Evolutionary conservation across 2,797 vertebrate species (phyloP), one percentile per base, ranked within the genome.

Genomic region (Aplochiton taeniatus): DNA sequence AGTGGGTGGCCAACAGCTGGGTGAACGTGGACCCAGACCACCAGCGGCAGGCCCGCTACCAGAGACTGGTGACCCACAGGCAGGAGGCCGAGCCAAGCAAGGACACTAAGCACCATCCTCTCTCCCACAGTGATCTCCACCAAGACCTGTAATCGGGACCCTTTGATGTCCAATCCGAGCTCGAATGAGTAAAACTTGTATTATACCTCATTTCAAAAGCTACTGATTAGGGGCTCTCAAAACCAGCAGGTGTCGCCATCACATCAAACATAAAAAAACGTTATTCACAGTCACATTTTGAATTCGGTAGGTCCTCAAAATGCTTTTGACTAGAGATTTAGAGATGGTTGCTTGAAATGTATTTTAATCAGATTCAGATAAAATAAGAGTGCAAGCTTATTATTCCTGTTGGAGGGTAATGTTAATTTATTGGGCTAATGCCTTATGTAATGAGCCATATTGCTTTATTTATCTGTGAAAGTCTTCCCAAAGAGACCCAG

Each of bases 1-100:
- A 97, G 79, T 99, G 97, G 97, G 92, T 96, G 1, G 96, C 96
- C 76, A 95, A 94, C 89, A 96, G 95, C 87, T 98, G 97, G 96
- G 94, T 98, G 78, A 98, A 99, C 0, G 94, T 99, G 59, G 96
- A 98, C 77, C 96, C 96, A 43, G 95, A 96, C 78, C 87, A 91
- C 62, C 83, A 86, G 61, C 92, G 94, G 45, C 97, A 99, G 89
- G 92, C 91, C 58, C 92, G 87, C 65, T 98, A 95, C 90, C 96
- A 97, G 89, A 94, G 93, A 83, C 81, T 91, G 64, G 83, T 93
- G 57, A 82, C 83, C 54, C 85, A 88, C 66, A 85, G 76, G 58
- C 79, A 86, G 67, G 77, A 16, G 52, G 59, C 78, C 5, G 74
- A 82, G 63, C 62, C 88, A 4, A 78, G 60, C 66, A 69, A 72